Conservation (phyloP, 2,113 vertebrate genomes). For the Tyto alba region DNA sequence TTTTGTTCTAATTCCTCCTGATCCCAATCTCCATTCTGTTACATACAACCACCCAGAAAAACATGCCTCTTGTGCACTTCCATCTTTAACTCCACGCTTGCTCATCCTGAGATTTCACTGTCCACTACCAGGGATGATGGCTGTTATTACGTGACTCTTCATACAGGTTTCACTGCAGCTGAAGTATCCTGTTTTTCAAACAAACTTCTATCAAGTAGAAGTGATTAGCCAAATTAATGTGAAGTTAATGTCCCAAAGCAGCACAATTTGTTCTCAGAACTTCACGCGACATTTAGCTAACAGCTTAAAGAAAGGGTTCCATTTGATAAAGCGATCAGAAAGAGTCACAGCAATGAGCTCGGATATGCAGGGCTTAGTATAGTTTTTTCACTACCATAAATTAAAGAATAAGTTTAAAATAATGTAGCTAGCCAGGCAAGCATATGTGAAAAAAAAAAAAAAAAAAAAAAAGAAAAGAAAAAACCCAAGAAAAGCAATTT, state of each 20-base stretch:
- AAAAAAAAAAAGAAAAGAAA: not conserved
- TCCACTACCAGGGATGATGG: not conserved
- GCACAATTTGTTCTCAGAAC: conserved; percentile 67
- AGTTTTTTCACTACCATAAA: conserved; percentile 32
- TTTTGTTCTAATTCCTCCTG: not conserved
- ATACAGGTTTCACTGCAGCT: conserved; percentile 10
- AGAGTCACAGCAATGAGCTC: conserved; percentile 20
- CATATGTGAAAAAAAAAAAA: not conserved
- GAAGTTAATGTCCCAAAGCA: conserved; percentile 65
- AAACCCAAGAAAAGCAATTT: not conserved
- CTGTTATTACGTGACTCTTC: not conserved
- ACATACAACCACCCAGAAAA: not conserved
- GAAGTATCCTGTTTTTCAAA: conserved; percentile 50
- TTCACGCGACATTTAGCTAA: conserved; percentile 65
- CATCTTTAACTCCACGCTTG: not conserved
- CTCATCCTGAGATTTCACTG: not conserved
- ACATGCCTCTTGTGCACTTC: fast-evolving
- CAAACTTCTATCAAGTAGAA: conserved; percentile 61
- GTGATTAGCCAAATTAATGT: conserved; percentile 68
- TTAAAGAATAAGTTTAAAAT: conserved; percentile 51
- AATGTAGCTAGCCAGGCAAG: conserved; percentile 16
- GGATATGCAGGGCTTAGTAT: not conserved
- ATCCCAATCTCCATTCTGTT: not conserved
- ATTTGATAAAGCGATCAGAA: conserved; percentile 52
- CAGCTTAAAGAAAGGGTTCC: conserved; percentile 58